Evolutionary conservation across 1,140 invertebrate genomes (phyloP), one percentile per base, ranked within the genome.

Genomic region (Aphelenchoides fujianensis): DNA sequence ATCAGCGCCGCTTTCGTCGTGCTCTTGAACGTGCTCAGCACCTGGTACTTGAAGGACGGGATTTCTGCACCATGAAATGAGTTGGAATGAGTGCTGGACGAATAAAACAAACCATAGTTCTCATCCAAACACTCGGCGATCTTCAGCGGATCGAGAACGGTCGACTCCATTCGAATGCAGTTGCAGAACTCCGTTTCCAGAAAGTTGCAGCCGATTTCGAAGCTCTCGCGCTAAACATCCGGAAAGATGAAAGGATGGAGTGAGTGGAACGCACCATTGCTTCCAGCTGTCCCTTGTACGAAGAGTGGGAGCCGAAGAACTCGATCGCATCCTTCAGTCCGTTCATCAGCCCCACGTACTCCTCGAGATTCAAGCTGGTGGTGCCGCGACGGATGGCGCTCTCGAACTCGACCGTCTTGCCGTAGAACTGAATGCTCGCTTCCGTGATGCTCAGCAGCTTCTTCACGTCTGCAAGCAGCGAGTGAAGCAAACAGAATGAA

Each of bases 391-490:
- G 59, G 3, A 82, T 80, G 2, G 73, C 71, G 31, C 71, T 81
- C 61, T 82, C 80, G 2, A 82, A 70, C 32, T 76, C 82, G 48
- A 70, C 73, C 0, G 80, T 85, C 67, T 78, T 84, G 0, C 80
- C 81, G 34, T 84, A 84, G 27, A 83, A 84, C 68, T 83, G 81
- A 52, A 82, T 84, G 35, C 81, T 85, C 5, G 83, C 83, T 34
- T 83, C 82, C 3, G 84, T 81, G n/a, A 79, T 85, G 7, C 72
- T 70, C 19, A 83, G 68, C 32, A 83, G 53, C 28, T 82, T 83
- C 59, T 78, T 82, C n/a, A 84, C 76, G 73, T 84, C 82, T 82
- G 66, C n/a, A 52, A 68, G 74, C n/a, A n/a, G n/a, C n/a, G n/a
- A n/a, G n/a, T n/a, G n/a, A n/a, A n/a, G n/a, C n/a, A n/a, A n/a